These are phyloP conservation scores for Ailuropoda melanoleuca DNA, from an alignment of 2,113 vertebrate species.

Conservation along the genomic window DNA sequence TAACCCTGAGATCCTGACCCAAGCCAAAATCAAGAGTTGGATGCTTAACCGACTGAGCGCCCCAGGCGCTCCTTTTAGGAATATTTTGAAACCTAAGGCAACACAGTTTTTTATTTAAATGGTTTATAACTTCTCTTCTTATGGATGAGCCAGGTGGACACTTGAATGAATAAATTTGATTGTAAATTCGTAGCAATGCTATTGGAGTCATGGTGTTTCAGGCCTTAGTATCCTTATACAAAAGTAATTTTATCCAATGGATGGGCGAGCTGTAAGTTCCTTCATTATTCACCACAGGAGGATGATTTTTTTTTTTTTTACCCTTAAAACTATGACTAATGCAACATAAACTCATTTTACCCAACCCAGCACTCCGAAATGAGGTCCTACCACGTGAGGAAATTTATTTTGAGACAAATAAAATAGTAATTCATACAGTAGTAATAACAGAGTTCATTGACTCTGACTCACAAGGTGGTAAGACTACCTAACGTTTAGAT, in stretches of 20 bases:
- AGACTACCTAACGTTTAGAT: neutral
- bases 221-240: neutral
- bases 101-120: neutral
- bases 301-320: neutral
- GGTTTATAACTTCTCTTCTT: neutral
- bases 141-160: neutral
- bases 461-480: neutral
- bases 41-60: neutral
- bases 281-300: neutral
- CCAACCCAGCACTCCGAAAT: neutral
- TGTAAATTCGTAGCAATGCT: neutral
- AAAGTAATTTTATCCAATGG: neutral
- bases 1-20: neutral
- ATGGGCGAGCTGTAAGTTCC: neutral
- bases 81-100: neutral
- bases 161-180: neutral
- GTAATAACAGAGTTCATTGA: neutral
- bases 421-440: neutral
- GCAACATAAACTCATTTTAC: neutral
- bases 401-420: neutral
- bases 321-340: neutral
- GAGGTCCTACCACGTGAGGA: neutral
- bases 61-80: neutral
- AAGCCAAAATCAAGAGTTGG: neutral
- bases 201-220: slow-evolving; percentile 39